These are phyloP conservation scores for Coregonus ussuriensis DNA, from an alignment of 2,797 vertebrate species.

Conservation along the genomic window DNA sequence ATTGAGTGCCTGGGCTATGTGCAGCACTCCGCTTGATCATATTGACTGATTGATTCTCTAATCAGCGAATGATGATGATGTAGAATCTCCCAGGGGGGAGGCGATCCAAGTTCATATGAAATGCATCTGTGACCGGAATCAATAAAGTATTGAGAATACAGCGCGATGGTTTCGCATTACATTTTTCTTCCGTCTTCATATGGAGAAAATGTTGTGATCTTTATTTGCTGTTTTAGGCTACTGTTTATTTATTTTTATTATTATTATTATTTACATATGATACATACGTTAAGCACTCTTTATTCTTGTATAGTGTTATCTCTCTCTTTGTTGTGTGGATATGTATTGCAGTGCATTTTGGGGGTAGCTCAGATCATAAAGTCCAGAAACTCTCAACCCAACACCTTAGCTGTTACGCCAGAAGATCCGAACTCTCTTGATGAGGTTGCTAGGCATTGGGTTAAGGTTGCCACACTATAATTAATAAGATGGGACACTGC, in stretches of 20 bases:
- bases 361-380: too few relatives aligned
- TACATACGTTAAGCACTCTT: neutral
- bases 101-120: conserved; percentile 40
- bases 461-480: too few relatives aligned
- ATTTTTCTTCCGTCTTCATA: neutral
- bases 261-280: neutral
- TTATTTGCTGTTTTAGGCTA: neutral
- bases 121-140: conserved; percentile 41
- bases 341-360: too few relatives aligned
- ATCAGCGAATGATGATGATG: conserved; percentile 50
- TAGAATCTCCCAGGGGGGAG: conserved; percentile 25
- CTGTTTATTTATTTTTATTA: neutral
- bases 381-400: too few relatives aligned
- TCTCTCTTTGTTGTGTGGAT: too few relatives aligned
- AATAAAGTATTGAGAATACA: conserved; percentile 33
- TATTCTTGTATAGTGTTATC: neutral
- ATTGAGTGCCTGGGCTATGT: neutral
- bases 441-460: too few relatives aligned
- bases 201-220: neutral
- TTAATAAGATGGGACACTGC: too few relatives aligned
- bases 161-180: neutral
- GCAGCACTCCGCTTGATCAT: conserved; percentile 9
- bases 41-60: conserved; percentile 53
- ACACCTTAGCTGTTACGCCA: too few relatives aligned
- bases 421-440: too few relatives aligned